Conservation (phyloP, 2,888 invertebrate species). For the Acleris cristana region DNA sequence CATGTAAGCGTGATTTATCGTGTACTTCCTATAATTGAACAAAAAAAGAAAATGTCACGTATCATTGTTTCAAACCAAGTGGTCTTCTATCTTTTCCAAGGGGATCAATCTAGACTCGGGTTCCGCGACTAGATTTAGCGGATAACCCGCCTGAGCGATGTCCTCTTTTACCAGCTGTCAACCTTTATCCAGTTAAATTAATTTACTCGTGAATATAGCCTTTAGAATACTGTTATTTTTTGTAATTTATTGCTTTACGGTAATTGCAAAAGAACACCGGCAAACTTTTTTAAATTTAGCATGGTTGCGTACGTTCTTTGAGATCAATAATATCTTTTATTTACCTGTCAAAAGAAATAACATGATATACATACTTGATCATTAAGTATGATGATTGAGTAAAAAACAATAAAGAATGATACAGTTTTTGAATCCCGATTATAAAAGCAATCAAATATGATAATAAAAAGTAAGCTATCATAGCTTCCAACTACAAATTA, state of each 20-base stretch:
- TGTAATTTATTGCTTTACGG: conserved; percentile 30
- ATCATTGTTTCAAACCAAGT: conserved; percentile 21
- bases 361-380: no score
- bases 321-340: conserved; percentile 18
- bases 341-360: not conserved
- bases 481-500: conserved; percentile 12
- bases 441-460: not conserved
- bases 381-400: no score
- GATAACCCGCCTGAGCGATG: conserved; percentile 33
- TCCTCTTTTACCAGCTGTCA: conserved; percentile 33
- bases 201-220: conserved; percentile 24
- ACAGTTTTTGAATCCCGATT: not conserved
- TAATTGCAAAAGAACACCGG: conserved; percentile 7
- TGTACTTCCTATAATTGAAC: conserved; percentile 14
- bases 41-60: not conserved
- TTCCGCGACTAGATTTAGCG: conserved; percentile 35
- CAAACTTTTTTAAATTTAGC: conserved; percentile 14
- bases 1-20: conserved; percentile 16
- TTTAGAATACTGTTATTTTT: conserved; percentile 6
- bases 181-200: conserved; percentile 37
- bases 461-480: not conserved
- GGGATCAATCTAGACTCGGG: conserved; percentile 34
- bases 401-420: no score
- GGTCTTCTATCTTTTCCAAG: conserved; percentile 29
- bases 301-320: not conserved